Base-by-base conservation (phyloP, 2,888 invertebrate species). In the Apodemia zela region DNA sequence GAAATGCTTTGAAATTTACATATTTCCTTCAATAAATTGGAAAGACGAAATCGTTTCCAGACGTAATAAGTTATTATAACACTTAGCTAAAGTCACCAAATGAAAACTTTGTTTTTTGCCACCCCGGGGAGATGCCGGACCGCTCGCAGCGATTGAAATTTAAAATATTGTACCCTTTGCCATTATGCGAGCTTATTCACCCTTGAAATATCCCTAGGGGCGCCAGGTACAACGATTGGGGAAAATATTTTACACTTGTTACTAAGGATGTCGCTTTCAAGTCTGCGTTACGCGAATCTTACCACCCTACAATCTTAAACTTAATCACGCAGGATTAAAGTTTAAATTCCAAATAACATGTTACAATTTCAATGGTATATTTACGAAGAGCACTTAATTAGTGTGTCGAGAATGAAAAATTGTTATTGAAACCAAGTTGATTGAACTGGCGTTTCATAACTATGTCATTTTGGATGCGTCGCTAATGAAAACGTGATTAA, bases 101-200 rank as follows among this genome's bases (percentile, higher is more conserved):
- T 80, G 78, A 82, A 88, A 87, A 88, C 88, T 89, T 89, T 89
- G 89, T 89, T 87, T 85, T 80, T 70, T 68, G 75, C 79, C 82
- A 79, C 88, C 81, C 86, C 74, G 77, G 80, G 76, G 80, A 77
- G 79, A 69, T 66, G 75, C 74, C 70, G 83, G 91, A 90, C 91
- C 90, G 91, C 91, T 90, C 81, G 87, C 89, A 88, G 90, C 89
- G 90, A 90, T 91, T 90, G 90, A 90, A 92, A 91, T 91, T 92
- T 91, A 90, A 92, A 92, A 92, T 91, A 92, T 92, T 90, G 89
- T 92, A 91, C 91, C 90, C 90, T 89, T 91, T 90, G 89, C 91
- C 87, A 92, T 92, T 92, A 92, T 92, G 85, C 89, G 84, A 87
- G 91, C 90, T 91, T 90, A 90, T 90, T 90, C 92, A 91, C 91